These are phyloP conservation scores for Gymnosoma rotundatum DNA, from an alignment of 2,888 invertebrate species.

Conservation along the genomic window DNA sequence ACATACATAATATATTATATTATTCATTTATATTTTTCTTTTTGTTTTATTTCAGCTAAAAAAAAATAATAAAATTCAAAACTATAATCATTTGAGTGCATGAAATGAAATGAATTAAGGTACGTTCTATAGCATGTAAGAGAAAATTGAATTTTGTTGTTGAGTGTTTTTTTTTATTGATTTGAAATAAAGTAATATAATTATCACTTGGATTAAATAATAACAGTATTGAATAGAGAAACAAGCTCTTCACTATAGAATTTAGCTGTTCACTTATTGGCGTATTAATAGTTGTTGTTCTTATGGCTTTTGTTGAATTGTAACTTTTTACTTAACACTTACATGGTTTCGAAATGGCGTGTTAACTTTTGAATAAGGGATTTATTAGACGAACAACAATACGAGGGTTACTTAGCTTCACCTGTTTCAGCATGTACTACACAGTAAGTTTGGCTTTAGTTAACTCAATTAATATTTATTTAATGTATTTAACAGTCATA, in stretches of 20 bases:
- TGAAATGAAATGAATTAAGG: constrained; percentile 34
- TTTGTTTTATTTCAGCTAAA: constrained; percentile 48
- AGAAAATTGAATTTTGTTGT: constrained; percentile 57
- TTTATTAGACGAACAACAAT: background rate
- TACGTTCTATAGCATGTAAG: constrained; percentile 33
- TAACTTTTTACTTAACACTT: constrained; percentile 43
- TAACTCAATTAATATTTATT: no score
- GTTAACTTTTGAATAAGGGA: constrained; percentile 37
- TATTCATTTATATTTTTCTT: background rate
- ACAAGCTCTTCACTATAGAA: constrained; percentile 9
- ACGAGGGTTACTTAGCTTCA: no score
- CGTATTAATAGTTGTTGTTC: constrained; percentile 23
- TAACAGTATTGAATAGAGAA: constrained; percentile 8
- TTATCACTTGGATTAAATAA: constrained; percentile 42
- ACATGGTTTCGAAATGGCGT: constrained; percentile 60
- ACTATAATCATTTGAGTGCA: constrained; percentile 16
- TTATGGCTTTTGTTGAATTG: background rate
- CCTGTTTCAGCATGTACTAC: no score
- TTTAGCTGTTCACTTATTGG: constrained; percentile 19
- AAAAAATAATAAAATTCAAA: constrained; percentile 32
- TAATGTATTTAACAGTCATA: no score
- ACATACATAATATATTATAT: no score
- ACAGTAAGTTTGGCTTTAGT: no score
- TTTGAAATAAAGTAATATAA: background rate
- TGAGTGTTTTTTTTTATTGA: background rate